Conservation (phyloP, 2,797 vertebrate species). For the Pagetopsis macropterus region DNA sequence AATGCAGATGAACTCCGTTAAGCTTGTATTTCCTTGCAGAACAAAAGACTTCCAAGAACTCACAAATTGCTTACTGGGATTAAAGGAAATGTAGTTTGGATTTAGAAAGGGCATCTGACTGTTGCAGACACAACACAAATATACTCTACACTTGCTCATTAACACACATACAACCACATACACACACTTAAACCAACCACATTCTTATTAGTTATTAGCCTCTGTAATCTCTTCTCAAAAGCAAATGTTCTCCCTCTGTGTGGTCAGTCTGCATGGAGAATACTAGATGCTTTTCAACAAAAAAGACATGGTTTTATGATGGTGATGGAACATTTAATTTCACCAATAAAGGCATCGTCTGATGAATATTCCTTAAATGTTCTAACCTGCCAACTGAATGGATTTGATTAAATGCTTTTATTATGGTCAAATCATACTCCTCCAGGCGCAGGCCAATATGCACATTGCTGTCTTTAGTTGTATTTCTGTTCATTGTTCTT, state of each 20-base stretch:
- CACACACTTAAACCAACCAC: neutral
- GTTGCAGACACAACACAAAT: conserved; percentile 32
- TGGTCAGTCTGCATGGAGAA: neutral
- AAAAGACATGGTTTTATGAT: neutral
- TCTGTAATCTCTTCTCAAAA: conserved; percentile 11
- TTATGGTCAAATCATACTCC: neutral
- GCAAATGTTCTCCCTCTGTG: neutral
- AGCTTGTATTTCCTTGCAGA: conserved; percentile 67
- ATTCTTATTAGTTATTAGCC: conserved; percentile 11
- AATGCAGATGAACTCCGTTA: conserved; percentile 45
- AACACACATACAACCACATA: conserved; percentile 1
- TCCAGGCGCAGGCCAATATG: too few relatives aligned
- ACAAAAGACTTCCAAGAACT: conserved; percentile 69
- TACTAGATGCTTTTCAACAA: neutral
- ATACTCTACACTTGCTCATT: conserved; percentile 18
- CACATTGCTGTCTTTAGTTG: too few relatives aligned
- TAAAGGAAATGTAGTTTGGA: conserved; percentile 67
- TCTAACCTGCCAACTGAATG: neutral
- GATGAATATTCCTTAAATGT: neutral
- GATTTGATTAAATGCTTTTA: neutral
- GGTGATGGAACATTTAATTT: neutral
- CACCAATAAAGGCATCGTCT: neutral
- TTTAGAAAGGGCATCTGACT: conserved; percentile 51
- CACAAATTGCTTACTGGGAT: conserved; percentile 67
- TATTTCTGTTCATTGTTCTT: too few relatives aligned